Percentiles rank a stretch among this genome's conserved stretches.
Conservation (phyloP, 1,140 invertebrate species). For the Conus ventricosus region DNA sequence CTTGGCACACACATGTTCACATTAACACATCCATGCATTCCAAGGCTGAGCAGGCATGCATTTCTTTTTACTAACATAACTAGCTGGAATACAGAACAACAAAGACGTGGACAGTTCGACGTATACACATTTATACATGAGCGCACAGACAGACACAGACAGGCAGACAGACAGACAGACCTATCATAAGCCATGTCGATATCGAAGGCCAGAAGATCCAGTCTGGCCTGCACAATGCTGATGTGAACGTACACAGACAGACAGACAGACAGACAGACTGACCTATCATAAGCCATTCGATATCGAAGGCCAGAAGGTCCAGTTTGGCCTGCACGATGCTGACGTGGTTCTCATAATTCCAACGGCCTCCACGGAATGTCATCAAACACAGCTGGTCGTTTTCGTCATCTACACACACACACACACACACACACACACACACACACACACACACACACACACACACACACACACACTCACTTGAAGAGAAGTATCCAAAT, state of each 20-base stretch:
- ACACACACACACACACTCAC: not conserved
- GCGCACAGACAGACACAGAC: not conserved
- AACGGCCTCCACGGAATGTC: constrained; percentile 49
- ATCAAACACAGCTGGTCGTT: constrained; percentile 64
- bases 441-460: not conserved
- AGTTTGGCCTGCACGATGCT: constrained; percentile 50
- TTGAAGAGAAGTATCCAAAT: too few species aligned
- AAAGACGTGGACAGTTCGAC: too few species aligned
- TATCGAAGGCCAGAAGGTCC: not conserved
- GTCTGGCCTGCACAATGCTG: constrained; percentile 59
- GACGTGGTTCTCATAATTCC: constrained; percentile 57
- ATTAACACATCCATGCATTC: too few species aligned
- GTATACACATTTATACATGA: too few species aligned
- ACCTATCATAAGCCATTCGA: not conserved
- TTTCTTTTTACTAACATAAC: too few species aligned
- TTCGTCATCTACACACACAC: constrained; percentile 64
- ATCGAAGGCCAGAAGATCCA: constrained; percentile 67
- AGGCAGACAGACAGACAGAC: constrained; percentile 37
- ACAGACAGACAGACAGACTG: not conserved
- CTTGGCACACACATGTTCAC: too few species aligned
- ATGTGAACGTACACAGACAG: constrained; percentile 45
- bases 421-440: not conserved
- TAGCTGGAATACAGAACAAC: too few species aligned
- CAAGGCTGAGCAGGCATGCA: too few species aligned
- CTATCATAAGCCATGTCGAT: constrained; percentile 55